A percentile compares a stretch with the other conserved stretches of the same genome.
These are phyloP conservation scores for Bathynomus jamesi DNA, from an alignment of 1,140 invertebrate genomes.

Conservation along the genomic window DNA sequence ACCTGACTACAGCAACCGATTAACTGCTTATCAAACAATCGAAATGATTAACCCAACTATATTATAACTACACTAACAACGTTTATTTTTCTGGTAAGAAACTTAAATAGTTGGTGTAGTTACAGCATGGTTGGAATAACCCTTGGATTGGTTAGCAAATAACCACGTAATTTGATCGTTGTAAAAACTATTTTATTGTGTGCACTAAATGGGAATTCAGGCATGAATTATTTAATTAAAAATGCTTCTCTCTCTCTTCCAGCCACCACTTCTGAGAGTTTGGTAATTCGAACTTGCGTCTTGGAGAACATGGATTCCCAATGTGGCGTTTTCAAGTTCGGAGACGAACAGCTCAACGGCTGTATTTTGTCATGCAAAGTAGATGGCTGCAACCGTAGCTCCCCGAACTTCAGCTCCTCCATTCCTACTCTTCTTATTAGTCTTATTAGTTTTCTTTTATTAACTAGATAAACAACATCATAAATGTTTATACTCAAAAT, in stretches of 20 bases:
- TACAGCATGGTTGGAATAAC: neutral
- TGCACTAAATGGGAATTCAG: neutral
- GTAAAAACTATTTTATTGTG: neutral
- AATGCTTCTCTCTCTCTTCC: slow-evolving; percentile 9
- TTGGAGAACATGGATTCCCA: slow-evolving; percentile 53
- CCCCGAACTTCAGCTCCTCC: too few relatives aligned
- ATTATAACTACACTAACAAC: neutral
- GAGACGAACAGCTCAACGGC: slow-evolving; percentile 46
- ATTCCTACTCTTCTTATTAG: too few relatives aligned
- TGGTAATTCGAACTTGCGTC: slow-evolving; percentile 50
- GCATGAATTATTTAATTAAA: neutral
- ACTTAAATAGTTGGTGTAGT: neutral
- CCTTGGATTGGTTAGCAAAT: neutral
- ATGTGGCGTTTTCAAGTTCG: slow-evolving; percentile 49
- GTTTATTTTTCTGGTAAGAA: neutral
- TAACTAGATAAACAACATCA: too few relatives aligned
- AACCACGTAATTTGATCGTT: neutral
- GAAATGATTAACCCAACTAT: too few relatives aligned
- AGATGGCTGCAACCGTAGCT: slow-evolving; percentile 46
- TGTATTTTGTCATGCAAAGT: slow-evolving; percentile 52
- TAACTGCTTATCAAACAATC: too few relatives aligned
- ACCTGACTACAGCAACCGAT: too few relatives aligned
- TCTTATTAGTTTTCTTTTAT: too few relatives aligned
- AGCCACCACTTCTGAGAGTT: slow-evolving; percentile 41
- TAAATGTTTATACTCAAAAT: too few relatives aligned